Base-by-base conservation (phyloP, 2,888 invertebrate genomes). In the Drosophila melanosoma region DNA sequence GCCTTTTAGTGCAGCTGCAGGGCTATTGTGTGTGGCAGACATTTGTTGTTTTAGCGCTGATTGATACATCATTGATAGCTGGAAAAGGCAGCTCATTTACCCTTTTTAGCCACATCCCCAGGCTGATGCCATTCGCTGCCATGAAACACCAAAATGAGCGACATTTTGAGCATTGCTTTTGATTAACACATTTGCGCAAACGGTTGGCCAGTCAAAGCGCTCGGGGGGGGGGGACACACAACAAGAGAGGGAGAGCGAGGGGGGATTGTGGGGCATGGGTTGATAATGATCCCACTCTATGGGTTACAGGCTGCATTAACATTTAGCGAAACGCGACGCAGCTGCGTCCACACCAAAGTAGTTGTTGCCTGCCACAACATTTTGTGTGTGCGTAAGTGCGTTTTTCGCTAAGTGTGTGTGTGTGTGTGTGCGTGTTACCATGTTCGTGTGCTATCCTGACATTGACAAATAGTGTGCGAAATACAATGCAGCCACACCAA, bases 401-500 rank as follows among this genome's bases (percentile, higher is more conserved):
- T 33, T 59, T 45, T 45, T 53, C 29, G 15, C 11, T 48, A 48
- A 23, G 48, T 57, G 35, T 20, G 32, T 20, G 29, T 40, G 52
- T 59, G 40, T 35, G 48, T 49, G 33, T 57, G 20, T 33, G 26
- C 42, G 56, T 20, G 51, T 38, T 38, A 56, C 26, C 33, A 58
- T 64, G 52, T 42, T 42, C 49, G 51, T 51, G 45, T 54, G 49
- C 66, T 67, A 32, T 57, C 33, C 78, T 88, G 84, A 85, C 84
- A 86, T 86, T 88, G 84, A 85, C 84, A 85, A 86, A 85, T 88
- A 86, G 89, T 88, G 89, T 81, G 84, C 74, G 69, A 86, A 81
- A 79, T 74, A 86, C 74, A 84, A 84, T 83, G 82, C 87, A 75
- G 56, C 69, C 72, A 26, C 52, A 26, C 29, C 29, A 29, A 29